phyloP scores from a whole-genome alignment of 2,888 invertebrate genomes.

The Lepidonotus clava region DNA sequence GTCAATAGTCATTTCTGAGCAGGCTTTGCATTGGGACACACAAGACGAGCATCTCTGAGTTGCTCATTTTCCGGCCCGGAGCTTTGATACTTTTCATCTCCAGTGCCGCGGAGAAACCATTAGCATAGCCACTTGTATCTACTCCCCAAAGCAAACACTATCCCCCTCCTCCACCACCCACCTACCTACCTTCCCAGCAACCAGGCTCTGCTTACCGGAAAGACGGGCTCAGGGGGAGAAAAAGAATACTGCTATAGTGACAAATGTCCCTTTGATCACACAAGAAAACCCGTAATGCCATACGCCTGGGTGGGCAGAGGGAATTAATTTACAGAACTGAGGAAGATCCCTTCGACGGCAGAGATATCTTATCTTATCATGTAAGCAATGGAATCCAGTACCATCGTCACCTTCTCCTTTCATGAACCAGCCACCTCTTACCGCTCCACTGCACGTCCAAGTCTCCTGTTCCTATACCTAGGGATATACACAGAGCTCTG shows the following conservation, averaged over 20 bases:
- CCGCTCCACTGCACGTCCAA: no score
- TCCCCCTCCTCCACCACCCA: not conserved
- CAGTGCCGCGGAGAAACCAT: not conserved
- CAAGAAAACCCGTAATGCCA: not conserved
- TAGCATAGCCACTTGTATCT: not conserved
- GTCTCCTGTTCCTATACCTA: no score
- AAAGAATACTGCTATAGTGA: not conserved
- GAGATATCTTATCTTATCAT: not conserved
- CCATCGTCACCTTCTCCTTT: no score
- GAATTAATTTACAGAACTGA: not conserved
- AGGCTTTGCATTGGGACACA: constrained; percentile 43
- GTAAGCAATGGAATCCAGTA: not conserved
- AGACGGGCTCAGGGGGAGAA: not conserved
- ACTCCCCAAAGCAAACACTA: not conserved
- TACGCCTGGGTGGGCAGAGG: not conserved
- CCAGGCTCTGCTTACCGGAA: not conserved
- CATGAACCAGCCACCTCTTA: no score
- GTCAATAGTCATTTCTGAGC: constrained; percentile 50
- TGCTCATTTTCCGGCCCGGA: constrained; percentile 46
- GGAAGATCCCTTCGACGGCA: not conserved
- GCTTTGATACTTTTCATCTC: constrained; percentile 44
- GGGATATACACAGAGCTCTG: no score
- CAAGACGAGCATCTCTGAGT: constrained; percentile 37
- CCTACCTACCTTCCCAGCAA: not conserved
- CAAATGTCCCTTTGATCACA: not conserved